Evolutionary conservation across 2,888 invertebrate species (phyloP).

Genomic region (Sarcophaga rosellei): DNA sequence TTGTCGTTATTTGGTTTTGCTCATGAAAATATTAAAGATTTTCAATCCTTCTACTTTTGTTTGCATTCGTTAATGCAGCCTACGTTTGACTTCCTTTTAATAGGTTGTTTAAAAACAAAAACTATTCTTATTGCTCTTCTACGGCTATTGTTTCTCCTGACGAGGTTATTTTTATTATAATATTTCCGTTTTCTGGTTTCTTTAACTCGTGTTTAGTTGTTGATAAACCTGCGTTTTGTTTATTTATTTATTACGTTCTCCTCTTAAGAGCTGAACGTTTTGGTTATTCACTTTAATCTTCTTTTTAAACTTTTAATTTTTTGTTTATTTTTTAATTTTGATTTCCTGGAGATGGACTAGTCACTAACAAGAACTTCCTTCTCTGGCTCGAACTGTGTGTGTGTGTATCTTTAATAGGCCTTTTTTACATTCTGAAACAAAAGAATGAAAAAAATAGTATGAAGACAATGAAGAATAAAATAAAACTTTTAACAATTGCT

Average conservation of each 20-base stretch:
- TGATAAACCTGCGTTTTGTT: slow-evolving; percentile 10
- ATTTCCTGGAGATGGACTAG: background rate
- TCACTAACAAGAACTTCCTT: background rate
- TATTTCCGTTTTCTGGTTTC: slow-evolving; percentile 2
- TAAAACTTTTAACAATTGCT: too few species aligned
- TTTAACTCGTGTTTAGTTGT: slow-evolving; percentile 11
- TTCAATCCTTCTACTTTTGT: slow-evolving; percentile 3
- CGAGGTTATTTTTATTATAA: too few species aligned
- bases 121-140: background rate
- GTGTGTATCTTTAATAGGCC: too few species aligned
- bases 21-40: background rate
- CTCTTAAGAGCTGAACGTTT: background rate
- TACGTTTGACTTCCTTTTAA: slow-evolving; percentile 15
- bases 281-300: slow-evolving; percentile 12
- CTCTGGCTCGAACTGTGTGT: too few species aligned
- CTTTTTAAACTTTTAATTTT: slow-evolving; percentile 1
- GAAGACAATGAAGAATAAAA: too few species aligned
- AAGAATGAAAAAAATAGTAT: too few species aligned
- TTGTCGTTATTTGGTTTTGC: background rate
- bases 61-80: slow-evolving; percentile 14
- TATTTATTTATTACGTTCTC: slow-evolving; percentile 31
- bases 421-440: too few species aligned
- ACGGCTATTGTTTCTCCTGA: too few species aligned
- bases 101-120: background rate
- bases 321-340: slow-evolving; percentile 10